phyloP scores from a whole-genome alignment of 2,113 vertebrate species.

The Cinclus cinclus region DNA sequence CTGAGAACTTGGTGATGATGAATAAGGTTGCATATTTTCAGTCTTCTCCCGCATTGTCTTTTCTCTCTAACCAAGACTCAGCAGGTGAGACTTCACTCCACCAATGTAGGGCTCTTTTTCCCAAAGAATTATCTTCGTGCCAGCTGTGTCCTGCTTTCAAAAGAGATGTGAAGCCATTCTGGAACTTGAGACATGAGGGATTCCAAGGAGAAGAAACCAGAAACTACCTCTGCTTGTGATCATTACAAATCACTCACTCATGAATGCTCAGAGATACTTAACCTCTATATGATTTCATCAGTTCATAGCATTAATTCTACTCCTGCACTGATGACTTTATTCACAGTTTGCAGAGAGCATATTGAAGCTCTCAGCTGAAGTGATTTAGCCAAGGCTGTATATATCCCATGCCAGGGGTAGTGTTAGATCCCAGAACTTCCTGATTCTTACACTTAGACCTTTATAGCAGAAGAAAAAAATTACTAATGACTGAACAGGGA shows the following conservation, averaged over 20 bases:
- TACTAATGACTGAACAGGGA: neutral
- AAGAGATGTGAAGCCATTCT: slow-evolving; percentile 8
- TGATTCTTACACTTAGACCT: neutral
- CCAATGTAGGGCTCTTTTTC: neutral
- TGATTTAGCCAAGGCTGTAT: neutral
- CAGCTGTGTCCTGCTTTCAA: neutral
- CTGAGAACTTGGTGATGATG: neutral
- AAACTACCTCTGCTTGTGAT: neutral
- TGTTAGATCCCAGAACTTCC: neutral
- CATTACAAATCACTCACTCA: neutral
- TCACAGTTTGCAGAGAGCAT: neutral
- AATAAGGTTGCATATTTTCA: slow-evolving; percentile 7
- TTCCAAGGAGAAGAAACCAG: slow-evolving; percentile 27
- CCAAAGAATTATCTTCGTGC: neutral
- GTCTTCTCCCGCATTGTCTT: neutral
- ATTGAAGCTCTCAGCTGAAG: neutral
- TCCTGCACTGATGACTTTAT: neutral
- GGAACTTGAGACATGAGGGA: neutral
- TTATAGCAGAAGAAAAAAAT: neutral
- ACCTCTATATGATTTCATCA: neutral
- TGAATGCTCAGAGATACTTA: neutral
- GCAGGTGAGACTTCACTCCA: neutral
- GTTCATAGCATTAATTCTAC: neutral
- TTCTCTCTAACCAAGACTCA: slow-evolving; percentile 5
- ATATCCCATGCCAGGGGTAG: neutral